These are phyloP conservation scores for Lacerta viridis DNA, from an alignment of 2,797 vertebrate species.

Conservation along the genomic window DNA sequence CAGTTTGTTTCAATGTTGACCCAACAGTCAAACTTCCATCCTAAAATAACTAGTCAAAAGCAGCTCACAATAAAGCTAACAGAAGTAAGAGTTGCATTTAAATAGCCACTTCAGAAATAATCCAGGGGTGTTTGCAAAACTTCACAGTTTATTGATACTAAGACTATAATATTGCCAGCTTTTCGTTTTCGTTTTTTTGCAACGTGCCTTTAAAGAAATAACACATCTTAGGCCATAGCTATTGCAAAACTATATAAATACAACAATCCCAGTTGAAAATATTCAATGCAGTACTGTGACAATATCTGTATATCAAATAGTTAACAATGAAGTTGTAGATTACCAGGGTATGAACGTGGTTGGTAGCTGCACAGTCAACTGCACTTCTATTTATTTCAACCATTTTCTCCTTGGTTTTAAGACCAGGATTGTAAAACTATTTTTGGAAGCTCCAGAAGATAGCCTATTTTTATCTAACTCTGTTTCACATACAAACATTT, in stretches of 20 bases:
- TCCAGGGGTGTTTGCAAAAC: constrained; percentile 47
- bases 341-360: constrained; percentile 53
- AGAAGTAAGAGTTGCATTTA: constrained; percentile 49
- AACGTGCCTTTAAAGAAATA: constrained; percentile 49
- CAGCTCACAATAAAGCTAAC: neutral
- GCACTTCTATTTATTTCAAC: constrained; percentile 47
- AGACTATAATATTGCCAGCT: constrained; percentile 41
- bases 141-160: constrained; percentile 57
- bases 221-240: neutral
- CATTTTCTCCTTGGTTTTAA: constrained; percentile 51
- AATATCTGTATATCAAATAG: constrained; percentile 34
- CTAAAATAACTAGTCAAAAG: constrained; percentile 32
- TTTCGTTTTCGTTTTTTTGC: constrained; percentile 42
- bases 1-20: constrained; percentile 19
- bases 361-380: constrained; percentile 47
- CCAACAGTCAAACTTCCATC: neutral
- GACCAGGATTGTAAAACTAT: constrained; percentile 63
- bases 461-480: constrained; percentile 47
- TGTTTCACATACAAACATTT: constrained; percentile 56
- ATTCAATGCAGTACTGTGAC: neutral
- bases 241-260: constrained; percentile 32
- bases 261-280: constrained; percentile 18
- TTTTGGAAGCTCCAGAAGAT: constrained; percentile 57
- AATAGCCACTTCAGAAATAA: constrained; percentile 44
- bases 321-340: constrained; percentile 40